A percentile compares a stretch with the other conserved stretches of the same genome.
phyloP scores from a whole-genome alignment of 2,797 vertebrate species.

The Loriculus beryllinus region DNA sequence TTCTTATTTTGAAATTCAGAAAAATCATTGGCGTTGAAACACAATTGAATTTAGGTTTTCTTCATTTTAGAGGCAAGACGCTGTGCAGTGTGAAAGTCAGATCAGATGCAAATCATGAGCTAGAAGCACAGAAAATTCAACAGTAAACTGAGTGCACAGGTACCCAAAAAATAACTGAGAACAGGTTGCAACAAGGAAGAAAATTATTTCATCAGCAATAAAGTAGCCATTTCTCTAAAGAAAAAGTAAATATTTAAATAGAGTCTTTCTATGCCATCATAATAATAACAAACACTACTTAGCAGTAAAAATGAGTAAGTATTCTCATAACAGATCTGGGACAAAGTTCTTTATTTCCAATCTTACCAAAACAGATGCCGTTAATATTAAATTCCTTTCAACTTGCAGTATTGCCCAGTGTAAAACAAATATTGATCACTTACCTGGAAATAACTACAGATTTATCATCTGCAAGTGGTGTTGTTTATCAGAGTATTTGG shows the following conservation, averaged over 20 bases:
- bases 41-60: neutral
- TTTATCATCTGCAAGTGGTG: neutral
- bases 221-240: neutral
- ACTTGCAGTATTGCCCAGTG: neutral
- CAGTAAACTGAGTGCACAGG: neutral
- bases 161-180: neutral
- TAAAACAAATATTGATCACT: conserved; percentile 17
- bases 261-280: neutral
- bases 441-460: neutral
- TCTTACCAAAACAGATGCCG: neutral
- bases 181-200: neutral
- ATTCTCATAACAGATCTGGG: neutral
- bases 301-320: neutral
- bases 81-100: neutral
- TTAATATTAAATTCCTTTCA: neutral
- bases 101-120: neutral
- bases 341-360: neutral
- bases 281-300: neutral
- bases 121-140: neutral
- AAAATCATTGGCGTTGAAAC: neutral
- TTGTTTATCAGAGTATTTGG: neutral
- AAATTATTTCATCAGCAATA: neutral
- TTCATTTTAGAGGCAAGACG: neutral
- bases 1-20: neutral
- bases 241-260: neutral